Percentiles rank a stretch among this genome's conserved stretches.
Conservation (phyloP, 1,140 invertebrate species). For the Phymastichus coffea region DNA sequence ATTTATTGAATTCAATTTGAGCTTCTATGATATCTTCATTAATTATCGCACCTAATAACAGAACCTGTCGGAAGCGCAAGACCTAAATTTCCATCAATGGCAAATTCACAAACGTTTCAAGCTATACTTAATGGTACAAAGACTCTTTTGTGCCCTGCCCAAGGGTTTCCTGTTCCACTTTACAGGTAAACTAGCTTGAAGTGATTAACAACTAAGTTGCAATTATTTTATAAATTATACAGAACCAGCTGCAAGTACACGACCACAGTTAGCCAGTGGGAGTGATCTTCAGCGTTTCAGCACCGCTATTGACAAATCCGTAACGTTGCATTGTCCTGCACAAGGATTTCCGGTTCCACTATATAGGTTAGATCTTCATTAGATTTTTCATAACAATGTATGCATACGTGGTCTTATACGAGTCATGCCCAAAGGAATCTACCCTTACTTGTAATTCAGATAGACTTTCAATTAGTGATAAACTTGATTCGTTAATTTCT, state of each 20-base stretch:
- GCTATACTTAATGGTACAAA: constrained; percentile 46
- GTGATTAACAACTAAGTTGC: neutral
- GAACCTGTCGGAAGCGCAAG: constrained; percentile 53
- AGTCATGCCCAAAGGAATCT: too few species aligned
- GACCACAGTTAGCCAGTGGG: constrained; percentile 48
- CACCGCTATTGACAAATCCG: constrained; percentile 36
- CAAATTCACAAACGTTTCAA: constrained; percentile 51
- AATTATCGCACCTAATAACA: too few species aligned
- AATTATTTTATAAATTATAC: constrained; percentile 35
- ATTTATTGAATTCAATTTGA: too few species aligned
- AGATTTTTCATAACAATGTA: too few species aligned
- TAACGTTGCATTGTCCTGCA: constrained; percentile 61
- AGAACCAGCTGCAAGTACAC: constrained; percentile 55
- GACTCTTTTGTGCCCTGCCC: constrained; percentile 64
- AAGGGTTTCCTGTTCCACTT: constrained; percentile 67
- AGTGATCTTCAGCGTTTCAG: constrained; percentile 50
- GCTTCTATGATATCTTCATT: too few species aligned
- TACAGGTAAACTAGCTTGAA: constrained; percentile 58
- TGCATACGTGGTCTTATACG: too few species aligned
- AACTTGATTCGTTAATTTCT: too few species aligned
- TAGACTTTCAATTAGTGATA: too few species aligned
- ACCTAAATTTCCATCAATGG: constrained; percentile 54
- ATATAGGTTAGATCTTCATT: constrained; percentile 55
- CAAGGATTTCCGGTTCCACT: constrained; percentile 62
- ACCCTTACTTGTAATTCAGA: too few species aligned